phyloP scores from a whole-genome alignment of 2,113 vertebrate species.

The Sardina pilchardus region DNA sequence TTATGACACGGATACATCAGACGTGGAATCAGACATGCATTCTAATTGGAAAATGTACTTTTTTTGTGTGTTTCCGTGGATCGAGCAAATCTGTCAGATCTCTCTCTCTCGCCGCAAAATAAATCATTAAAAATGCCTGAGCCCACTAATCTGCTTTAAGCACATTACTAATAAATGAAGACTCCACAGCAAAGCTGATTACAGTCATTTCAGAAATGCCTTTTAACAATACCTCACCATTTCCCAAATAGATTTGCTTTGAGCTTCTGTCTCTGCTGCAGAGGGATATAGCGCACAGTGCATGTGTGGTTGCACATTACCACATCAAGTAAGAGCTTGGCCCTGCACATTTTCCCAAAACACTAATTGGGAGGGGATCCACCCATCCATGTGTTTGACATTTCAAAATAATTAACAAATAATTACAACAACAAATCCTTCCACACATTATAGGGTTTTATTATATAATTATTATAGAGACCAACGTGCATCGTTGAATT shows the following conservation, averaged over 20 bases:
- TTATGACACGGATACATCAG: slow-evolving; percentile 55
- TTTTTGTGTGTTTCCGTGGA: slow-evolving; percentile 32
- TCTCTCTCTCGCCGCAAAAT: slow-evolving; percentile 32
- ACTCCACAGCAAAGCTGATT: slow-evolving; percentile 69
- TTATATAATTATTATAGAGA: no score
- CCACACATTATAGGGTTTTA: background rate
- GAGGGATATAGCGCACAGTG: background rate
- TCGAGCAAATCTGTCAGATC: slow-evolving; percentile 57
- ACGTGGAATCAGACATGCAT: slow-evolving; percentile 15
- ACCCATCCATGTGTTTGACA: background rate
- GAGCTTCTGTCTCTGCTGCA: slow-evolving; percentile 4
- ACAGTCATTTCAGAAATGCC: slow-evolving; percentile 51
- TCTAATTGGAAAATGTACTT: slow-evolving; percentile 62
- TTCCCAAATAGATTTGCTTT: slow-evolving; percentile 34
- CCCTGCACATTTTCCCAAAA: background rate
- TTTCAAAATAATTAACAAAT: background rate
- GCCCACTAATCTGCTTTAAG: slow-evolving; percentile 71
- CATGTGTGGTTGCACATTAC: background rate
- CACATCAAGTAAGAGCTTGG: background rate
- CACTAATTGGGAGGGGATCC: background rate
- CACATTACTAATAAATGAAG: slow-evolving; percentile 71
- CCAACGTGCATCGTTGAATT: no score
- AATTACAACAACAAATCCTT: background rate
- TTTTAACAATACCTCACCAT: slow-evolving; percentile 48
- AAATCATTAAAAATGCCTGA: slow-evolving; percentile 46